Base-by-base conservation (phyloP, 2,888 invertebrate genomes). In the Orchestes rusci region DNA sequence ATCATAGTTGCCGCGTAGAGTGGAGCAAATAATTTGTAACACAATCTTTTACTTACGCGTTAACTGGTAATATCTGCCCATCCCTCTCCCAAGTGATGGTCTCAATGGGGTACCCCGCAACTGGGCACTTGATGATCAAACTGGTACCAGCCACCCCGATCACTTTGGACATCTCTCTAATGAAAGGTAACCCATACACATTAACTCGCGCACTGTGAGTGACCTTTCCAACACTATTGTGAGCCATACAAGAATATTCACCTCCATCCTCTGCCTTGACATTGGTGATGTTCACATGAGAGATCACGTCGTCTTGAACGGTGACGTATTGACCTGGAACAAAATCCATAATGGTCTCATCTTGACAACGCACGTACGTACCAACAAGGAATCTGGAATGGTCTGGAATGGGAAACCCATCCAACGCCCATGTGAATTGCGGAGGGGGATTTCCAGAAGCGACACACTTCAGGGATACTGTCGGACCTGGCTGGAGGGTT, bases 381-480 rank as follows among this genome's bases (percentile, higher is more conserved):
- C 58, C 91, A 45, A 90, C 89, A 60, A 91, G 79, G 69, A 90
- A 90, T 61, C 91, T 85, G 61, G 69, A 71, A 64, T 70, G 70
- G 51, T 68, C 68, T 2, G 69, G 69, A 39, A 69, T 65, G 38
- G 89, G 83, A 69, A 89, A 90, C 34, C 89, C 90, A 65, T 92
- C 92, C 53, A 92, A 74, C 5, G 84, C 79, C 94, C 94, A 95
- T 37, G 82, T 80, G 69, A 95, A 90, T 66, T 87, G 85, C 3
- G 94, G 94, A 37, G 89, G 85, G 4, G 94, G 94, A 69, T 90
- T 93, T 37, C 94, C 94, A 60, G 89, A 84, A n/a, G 92, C 92
- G 49, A 88, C 87, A 71, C 94, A 95, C 69, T 90, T 89, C 55
- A 95, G 75, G 15, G 92, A 90, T 35, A 93, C 87, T 52, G 87